phyloP scores from a whole-genome alignment of 2,113 vertebrate genomes.

The Ariopsis seemanni region DNA sequence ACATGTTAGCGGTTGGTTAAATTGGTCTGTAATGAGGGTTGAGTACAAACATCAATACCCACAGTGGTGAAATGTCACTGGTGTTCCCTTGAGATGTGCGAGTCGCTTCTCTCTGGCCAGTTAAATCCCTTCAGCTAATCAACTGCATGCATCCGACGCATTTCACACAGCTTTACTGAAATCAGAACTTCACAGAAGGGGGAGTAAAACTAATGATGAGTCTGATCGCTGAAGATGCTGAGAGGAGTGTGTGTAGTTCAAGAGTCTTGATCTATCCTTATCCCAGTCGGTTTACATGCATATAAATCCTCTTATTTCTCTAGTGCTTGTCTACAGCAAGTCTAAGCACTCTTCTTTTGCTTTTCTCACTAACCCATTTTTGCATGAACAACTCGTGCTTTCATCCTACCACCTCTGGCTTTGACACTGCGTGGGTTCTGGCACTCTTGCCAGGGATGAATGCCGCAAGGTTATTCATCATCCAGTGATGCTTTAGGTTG shows the following conservation, averaged over 20 bases:
- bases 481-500: neutral
- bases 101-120: neutral
- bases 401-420: conserved; percentile 9
- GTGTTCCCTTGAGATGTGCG: conserved; percentile 8
- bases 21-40: conserved; percentile 37
- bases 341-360: neutral
- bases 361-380: neutral
- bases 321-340: neutral
- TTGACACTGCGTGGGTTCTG: conserved; percentile 12
- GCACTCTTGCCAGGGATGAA: neutral
- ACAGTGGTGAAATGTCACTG: conserved; percentile 37
- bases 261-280: neutral
- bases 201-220: neutral
- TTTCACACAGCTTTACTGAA: neutral
- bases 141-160: neutral
- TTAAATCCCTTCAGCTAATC: conserved; percentile 21
- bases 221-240: neutral
- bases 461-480: conserved; percentile 19
- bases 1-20: conserved; percentile 10
- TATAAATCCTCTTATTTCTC: neutral
- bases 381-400: neutral
- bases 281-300: neutral
- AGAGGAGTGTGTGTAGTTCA: neutral
- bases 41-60: conserved; percentile 43
- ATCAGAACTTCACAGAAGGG: neutral